Evolutionary conservation across 2,113 vertebrate species (phyloP).

Genomic region (Dendrocopos noguchii): DNA sequence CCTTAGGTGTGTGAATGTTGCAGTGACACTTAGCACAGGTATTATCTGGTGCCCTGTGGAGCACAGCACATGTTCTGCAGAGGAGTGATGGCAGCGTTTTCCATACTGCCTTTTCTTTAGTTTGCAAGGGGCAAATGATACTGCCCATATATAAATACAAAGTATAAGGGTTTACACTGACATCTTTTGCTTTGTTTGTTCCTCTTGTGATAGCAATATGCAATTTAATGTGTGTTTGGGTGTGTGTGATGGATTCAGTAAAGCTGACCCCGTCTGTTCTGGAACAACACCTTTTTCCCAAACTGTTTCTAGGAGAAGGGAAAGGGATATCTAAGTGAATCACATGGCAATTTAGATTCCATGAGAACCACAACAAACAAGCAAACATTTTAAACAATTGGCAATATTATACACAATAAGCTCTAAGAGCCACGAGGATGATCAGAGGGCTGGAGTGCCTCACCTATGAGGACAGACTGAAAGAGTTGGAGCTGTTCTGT

Average conservation of each 20-base stretch:
- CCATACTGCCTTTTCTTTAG: background rate
- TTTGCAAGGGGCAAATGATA: background rate
- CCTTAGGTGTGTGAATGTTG: rapidly evolving
- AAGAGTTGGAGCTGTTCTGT: too few species aligned
- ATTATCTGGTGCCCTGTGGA: background rate
- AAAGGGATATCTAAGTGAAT: background rate
- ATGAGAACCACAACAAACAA: background rate
- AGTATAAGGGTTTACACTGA: background rate
- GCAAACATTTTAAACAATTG: background rate
- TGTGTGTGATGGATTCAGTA: rapidly evolving
- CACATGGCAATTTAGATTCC: background rate
- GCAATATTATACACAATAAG: background rate
- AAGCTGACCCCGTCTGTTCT: background rate
- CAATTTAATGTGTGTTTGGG: background rate
- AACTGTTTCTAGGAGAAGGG: background rate
- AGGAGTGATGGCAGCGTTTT: background rate
- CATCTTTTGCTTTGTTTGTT: background rate
- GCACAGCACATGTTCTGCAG: background rate
- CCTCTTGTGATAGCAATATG: background rate
- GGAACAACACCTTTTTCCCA: background rate
- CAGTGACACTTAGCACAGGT: background rate
- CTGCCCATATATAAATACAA: background rate
- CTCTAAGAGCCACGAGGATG: too few species aligned
- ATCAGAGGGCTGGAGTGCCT: too few species aligned
- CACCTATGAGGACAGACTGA: too few species aligned